Percentiles rank a stretch among this genome's conserved stretches.
These are phyloP conservation scores for Gallinago nigripennis DNA, from an alignment of 2,797 vertebrate genomes.

Conservation along the genomic window DNA sequence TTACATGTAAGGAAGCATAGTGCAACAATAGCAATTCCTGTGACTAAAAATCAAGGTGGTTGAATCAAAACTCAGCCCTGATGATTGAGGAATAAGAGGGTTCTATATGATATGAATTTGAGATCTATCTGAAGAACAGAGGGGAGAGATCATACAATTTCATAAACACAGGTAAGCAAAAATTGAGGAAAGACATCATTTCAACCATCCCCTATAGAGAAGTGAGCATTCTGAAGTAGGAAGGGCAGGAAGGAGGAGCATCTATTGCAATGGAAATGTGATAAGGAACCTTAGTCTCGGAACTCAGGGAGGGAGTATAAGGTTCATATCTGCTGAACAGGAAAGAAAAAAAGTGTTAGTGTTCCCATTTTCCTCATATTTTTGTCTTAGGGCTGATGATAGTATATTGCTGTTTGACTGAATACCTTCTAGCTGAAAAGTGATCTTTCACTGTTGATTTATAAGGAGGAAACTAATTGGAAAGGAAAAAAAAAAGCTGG, in stretches of 20 bases:
- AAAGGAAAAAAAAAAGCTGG: constrained; percentile 34
- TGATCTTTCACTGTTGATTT: constrained; percentile 58
- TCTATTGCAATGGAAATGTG: background rate
- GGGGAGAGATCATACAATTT: background rate
- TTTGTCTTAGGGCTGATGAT: background rate
- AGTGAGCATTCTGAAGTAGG: background rate
- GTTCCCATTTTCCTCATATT: background rate
- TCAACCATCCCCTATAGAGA: background rate
- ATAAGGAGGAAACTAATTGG: constrained; percentile 44
- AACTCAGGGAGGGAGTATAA: background rate
- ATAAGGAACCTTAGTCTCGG: background rate
- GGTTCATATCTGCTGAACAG: background rate
- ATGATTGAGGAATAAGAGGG: background rate
- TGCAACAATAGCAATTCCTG: background rate
- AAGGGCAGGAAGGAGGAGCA: background rate
- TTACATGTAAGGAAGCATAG: background rate
- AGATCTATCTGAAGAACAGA: background rate
- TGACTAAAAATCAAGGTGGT: background rate
- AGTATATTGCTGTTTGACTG: constrained; percentile 44
- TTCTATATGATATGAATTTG: background rate
- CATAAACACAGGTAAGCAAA: background rate
- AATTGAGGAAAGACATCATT: background rate
- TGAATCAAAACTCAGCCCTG: background rate
- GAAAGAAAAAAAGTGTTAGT: background rate
- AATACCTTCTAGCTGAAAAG: constrained; percentile 26